These are phyloP conservation scores for Orientallactaga bullata DNA, from an alignment of 2,113 vertebrate species.

Conservation along the genomic window DNA sequence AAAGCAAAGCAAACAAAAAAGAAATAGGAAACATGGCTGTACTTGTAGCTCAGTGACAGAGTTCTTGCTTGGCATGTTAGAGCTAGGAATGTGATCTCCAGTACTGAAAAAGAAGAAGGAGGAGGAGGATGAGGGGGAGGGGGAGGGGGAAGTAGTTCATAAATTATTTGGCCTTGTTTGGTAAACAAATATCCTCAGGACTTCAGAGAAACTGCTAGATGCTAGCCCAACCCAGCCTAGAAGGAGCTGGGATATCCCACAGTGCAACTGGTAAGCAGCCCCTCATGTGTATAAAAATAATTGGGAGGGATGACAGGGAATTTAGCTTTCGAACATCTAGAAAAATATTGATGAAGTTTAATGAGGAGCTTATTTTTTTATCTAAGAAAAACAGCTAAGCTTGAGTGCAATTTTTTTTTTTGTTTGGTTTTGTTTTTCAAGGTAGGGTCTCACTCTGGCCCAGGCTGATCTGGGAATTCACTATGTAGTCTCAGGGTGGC, in stretches of 20 bases:
- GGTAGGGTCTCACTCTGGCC: no score
- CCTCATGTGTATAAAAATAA: background rate
- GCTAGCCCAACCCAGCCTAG: background rate
- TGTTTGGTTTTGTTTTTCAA: no score
- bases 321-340: background rate
- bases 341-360: background rate
- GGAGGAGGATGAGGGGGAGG: no score
- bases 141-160: background rate
- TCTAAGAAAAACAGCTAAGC: background rate
- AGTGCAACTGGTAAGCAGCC: fast-evolving
- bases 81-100: background rate
- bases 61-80: background rate
- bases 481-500: no score
- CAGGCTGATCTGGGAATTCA: no score
- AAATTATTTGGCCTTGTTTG: background rate
- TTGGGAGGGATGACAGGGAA: background rate
- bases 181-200: background rate
- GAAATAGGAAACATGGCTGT: background rate
- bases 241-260: fast-evolving
- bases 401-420: background rate
- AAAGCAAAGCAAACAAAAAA: background rate
- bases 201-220: background rate
- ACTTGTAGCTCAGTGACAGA: background rate
- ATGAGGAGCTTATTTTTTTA: background rate
- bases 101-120: background rate